These are phyloP conservation scores for Sinocyclocheilus rhinocerous DNA, from an alignment of 2,113 vertebrate species.

Conservation along the genomic window DNA sequence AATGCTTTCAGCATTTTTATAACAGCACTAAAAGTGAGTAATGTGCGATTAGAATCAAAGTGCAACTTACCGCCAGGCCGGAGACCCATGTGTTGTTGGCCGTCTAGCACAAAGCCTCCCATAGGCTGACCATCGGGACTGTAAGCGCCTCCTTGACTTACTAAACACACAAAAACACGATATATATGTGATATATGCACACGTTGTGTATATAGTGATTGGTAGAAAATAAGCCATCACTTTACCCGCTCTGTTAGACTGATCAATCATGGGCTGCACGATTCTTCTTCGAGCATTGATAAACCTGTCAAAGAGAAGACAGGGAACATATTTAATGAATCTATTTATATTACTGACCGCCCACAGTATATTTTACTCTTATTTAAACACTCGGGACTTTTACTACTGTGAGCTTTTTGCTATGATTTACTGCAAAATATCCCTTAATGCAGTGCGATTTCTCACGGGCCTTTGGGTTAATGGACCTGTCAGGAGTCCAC, in stretches of 20 bases:
- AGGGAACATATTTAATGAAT: constrained; percentile 27
- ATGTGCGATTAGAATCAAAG: neutral
- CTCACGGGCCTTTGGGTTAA: constrained; percentile 28
- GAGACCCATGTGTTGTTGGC: constrained; percentile 98
- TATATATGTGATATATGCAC: constrained; percentile 54
- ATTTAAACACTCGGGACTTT: constrained; percentile 23
- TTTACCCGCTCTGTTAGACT: constrained; percentile 98
- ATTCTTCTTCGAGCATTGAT: constrained; percentile 98
- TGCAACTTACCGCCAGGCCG: constrained; percentile 88
- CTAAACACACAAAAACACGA: constrained; percentile 87
- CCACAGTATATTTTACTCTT: constrained; percentile 23
- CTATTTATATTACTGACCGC: neutral
- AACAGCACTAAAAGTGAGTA: constrained; percentile 7
- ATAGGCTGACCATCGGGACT: constrained; percentile 97
- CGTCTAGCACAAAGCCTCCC: constrained; percentile 96
- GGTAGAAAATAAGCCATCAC: neutral
- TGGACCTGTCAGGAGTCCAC: constrained; percentile 39
- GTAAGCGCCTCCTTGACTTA: constrained; percentile 95
- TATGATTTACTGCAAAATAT: constrained; percentile 29
- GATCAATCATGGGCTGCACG: constrained; percentile 99
- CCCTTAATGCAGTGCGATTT: constrained; percentile 28
- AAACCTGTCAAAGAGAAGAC: constrained; percentile 85
- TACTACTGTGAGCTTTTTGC: constrained; percentile 33
- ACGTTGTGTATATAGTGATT: constrained; percentile 57
- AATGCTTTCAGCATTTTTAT: neutral